Conservation (phyloP, 1,140 invertebrate genomes). For the Ceratoteleas bidentatus region DNA sequence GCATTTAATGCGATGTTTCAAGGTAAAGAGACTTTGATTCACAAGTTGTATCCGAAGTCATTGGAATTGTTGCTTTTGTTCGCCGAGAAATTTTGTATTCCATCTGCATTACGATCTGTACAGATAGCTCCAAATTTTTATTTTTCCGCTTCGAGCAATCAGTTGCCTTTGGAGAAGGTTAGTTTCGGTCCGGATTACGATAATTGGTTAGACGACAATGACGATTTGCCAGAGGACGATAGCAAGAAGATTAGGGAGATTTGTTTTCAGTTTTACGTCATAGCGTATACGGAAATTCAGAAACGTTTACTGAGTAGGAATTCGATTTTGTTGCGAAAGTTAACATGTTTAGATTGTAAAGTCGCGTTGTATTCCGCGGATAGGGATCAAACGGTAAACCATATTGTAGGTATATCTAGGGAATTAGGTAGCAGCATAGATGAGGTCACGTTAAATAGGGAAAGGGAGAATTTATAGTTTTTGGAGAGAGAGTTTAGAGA, state of each 20-base stretch:
- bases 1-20: too few species aligned
- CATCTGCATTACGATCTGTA: too few species aligned
- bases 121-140: too few species aligned
- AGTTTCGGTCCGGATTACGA: conserved; percentile 7
- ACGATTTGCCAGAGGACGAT: neutral
- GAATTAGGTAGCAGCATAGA: neutral
- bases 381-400: neutral
- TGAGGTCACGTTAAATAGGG: neutral
- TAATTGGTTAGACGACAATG: conserved; percentile 8
- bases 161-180: conserved; percentile 5
- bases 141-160: too few species aligned
- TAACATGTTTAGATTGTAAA: neutral
- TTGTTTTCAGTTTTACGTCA: conserved; percentile 25
- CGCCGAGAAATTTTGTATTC: too few species aligned
- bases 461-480: conserved; percentile 23
- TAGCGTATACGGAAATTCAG: conserved; percentile 12
- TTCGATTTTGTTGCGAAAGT: neutral
- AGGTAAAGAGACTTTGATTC: too few species aligned
- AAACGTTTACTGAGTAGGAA: neutral
- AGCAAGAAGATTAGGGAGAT: neutral
- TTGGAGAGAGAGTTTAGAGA: neutral
- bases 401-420: neutral
- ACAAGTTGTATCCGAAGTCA: too few species aligned
- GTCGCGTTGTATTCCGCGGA: conserved; percentile 11
- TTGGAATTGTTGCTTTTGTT: too few species aligned